Conservation (phyloP, 2,888 invertebrate species). For the Acrobasis suavella region DNA sequence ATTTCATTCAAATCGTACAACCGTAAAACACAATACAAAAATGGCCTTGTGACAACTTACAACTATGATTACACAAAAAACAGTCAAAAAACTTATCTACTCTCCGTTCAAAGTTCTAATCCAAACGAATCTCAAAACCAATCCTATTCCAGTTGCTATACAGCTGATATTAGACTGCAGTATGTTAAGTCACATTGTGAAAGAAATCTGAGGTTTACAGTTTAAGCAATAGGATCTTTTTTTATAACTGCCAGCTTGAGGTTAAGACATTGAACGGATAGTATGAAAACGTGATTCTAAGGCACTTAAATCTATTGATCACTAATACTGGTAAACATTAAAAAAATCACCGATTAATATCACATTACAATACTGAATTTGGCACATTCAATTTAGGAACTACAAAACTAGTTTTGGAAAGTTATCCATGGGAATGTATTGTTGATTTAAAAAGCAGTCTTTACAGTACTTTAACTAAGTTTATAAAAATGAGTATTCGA, state of each 20-base stretch:
- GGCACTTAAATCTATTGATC: conserved; percentile 32
- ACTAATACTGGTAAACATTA: conserved; percentile 37
- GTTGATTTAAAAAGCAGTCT: conserved; percentile 7
- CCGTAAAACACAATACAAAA: conserved; percentile 65
- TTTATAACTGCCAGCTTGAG: too few species aligned
- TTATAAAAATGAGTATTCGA: conserved; percentile 2
- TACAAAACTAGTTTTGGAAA: conserved; percentile 32
- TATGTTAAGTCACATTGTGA: too few species aligned
- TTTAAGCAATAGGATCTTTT: too few species aligned
- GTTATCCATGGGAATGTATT: conserved; percentile 8
- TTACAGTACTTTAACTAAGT: not conserved
- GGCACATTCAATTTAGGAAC: conserved; percentile 42
- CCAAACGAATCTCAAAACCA: too few species aligned
- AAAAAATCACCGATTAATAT: conserved; percentile 29
- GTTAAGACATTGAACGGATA: too few species aligned
- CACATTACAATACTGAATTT: conserved; percentile 37
- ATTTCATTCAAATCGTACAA: conserved; percentile 52
- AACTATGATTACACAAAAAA: conserved; percentile 37
- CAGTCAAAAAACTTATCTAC: conserved; percentile 35
- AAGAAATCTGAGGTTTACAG: too few species aligned
- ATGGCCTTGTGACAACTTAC: conserved; percentile 71
- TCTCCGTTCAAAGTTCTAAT: conserved; percentile 9
- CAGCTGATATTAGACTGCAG: too few species aligned
- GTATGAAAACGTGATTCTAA: conserved; percentile 35
- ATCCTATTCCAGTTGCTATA: too few species aligned